Base-by-base conservation (phyloP, 2,888 invertebrate species). In the Xestia xanthographa region DNA sequence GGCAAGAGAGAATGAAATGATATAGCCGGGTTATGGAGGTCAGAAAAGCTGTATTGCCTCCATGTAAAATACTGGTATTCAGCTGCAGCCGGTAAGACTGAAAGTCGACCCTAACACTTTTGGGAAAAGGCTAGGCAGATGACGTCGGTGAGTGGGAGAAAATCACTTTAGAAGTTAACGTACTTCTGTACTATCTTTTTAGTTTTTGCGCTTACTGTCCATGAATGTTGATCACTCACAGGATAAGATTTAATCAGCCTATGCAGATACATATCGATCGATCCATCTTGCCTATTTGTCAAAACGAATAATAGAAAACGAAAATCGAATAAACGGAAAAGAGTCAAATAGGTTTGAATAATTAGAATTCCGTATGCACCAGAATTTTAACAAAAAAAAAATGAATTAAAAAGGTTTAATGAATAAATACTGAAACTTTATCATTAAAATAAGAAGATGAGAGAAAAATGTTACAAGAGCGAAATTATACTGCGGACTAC, bases 161-260 rank as follows among this genome's bases (percentile, higher is more conserved):
- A 58, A 58, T 58, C 58, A 29, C 3, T 58, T 58, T 58, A 17
- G 29, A 58, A 29, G 17, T 62, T 62, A 22, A 22, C 38, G 62
- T 22, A 12, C 62, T 11, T 60, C 60, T 60, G 34, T 66, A 67
- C 22, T n/a, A 26, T n/a, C 9, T 71, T 50, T 50, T 65, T 34
- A 65, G 60, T 38, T 38, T 45, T 56, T 69, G n/a, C 20, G n/a
- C n/a, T 29, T 41, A 62, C 5, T 29, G 17, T 38, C n/a, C 26
- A 66, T 29, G 53, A 50, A 45, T 20, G 14, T 67, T 60, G 22
- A 62, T 56, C n/a, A 45, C 60, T 38, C 43, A 45, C 63, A 50
- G 22, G 63, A 74, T 83, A 82, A 66, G 62, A 77, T 81, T 65
- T 63, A n/a, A 67, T 70, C 82, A 29, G 34, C 4, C 1, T 43